A percentile compares a stretch with the other conserved stretches of the same genome.
Conservation (phyloP, 1,140 invertebrate species). For the Harlomillsia oculata region DNA sequence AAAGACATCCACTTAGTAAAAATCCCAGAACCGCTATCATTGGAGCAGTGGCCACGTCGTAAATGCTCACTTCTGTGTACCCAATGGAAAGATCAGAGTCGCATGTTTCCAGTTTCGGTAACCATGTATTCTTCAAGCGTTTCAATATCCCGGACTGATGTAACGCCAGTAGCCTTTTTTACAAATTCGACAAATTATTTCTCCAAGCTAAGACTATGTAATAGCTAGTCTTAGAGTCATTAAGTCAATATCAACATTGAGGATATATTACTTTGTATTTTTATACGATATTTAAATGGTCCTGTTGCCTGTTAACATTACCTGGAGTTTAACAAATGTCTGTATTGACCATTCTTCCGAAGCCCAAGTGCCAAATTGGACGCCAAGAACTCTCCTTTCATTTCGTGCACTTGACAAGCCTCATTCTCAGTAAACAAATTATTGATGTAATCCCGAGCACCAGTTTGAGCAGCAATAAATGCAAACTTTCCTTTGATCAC, state of each 20-base stretch:
- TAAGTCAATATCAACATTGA: too few species aligned
- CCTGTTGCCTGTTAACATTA: too few species aligned
- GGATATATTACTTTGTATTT: too few species aligned
- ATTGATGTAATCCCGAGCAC: conserved; percentile 3
- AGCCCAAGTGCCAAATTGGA: conserved; percentile 17
- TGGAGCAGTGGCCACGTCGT: not conserved
- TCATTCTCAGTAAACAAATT: conserved; percentile 1
- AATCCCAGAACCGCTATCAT: not conserved
- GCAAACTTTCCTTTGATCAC: conserved; percentile 20
- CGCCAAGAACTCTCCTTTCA: conserved; percentile 8
- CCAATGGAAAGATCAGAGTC: not conserved
- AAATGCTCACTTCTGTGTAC: not conserved
- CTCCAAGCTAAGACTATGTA: too few species aligned
- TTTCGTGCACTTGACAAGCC: conserved; percentile 9
- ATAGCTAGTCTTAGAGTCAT: too few species aligned
- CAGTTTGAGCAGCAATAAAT: conserved; percentile 3
- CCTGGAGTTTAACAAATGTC: not conserved
- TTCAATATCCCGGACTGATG: not conserved
- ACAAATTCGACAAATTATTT: too few species aligned
- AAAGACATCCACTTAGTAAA: not conserved
- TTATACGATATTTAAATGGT: too few species aligned
- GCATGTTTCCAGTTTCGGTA: not conserved
- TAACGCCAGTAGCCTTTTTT: not conserved
- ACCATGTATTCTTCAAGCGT: not conserved
- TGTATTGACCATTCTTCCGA: not conserved